These are phyloP conservation scores for Chloropsis hardwickii DNA, from an alignment of 2,113 vertebrate genomes.

Conservation along the genomic window DNA sequence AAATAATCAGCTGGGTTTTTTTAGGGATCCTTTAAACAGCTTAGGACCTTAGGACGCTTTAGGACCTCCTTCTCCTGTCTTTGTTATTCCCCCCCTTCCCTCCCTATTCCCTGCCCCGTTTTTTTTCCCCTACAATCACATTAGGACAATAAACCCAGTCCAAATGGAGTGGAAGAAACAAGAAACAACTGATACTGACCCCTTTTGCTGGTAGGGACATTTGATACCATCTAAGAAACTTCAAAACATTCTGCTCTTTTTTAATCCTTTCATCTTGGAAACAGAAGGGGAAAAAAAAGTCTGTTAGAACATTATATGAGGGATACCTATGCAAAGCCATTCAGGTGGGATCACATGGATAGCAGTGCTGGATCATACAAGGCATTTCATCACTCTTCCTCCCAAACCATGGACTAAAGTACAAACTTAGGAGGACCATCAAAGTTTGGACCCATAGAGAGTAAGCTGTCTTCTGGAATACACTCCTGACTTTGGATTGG, in stretches of 20 bases:
- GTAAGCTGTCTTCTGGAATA: neutral
- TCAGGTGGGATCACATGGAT: neutral
- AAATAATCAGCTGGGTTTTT: neutral
- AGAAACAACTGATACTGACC: neutral
- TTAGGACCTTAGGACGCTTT: neutral
- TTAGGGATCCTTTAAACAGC: neutral
- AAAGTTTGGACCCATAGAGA: neutral
- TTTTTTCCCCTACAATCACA: neutral
- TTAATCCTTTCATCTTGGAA: neutral
- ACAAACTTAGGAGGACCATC: neutral
- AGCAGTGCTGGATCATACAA: neutral
- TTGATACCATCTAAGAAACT: neutral
- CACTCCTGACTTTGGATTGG: neutral
- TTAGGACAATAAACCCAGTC: neutral
- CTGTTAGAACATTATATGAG: neutral
- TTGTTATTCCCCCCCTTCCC: neutral
- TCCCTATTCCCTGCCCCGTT: rapidly evolving
- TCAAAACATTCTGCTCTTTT: neutral
- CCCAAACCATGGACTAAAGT: neutral
- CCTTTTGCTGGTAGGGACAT: neutral
- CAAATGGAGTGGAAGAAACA: neutral
- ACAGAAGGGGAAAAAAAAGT: neutral
- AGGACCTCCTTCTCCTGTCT: neutral
- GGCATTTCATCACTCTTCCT: neutral
- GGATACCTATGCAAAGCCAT: neutral